Conservation (phyloP, 2,888 invertebrate genomes). For the Coleophora flavipennella region DNA sequence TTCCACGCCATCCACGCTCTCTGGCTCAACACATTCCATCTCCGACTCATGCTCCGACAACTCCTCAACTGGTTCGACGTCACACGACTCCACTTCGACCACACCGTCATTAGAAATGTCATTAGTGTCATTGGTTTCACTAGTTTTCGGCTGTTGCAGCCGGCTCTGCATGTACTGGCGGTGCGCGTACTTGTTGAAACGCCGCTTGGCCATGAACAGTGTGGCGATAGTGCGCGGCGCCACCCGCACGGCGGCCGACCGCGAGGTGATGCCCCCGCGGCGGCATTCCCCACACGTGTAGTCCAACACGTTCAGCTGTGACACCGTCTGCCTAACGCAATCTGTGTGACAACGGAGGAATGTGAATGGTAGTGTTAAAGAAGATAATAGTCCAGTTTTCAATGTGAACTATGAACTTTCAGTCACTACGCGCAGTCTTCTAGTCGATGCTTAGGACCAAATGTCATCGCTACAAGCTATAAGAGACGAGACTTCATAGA, state of each 20-base stretch:
- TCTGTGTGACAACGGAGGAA: no score
- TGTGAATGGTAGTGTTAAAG: no score
- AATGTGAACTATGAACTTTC: no score
- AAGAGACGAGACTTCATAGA: no score
- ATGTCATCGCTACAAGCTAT: no score
- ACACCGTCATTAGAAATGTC: conserved; percentile 11
- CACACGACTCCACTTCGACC: conserved; percentile 10
- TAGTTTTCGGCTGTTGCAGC: conserved; percentile 14
- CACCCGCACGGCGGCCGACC: conserved; percentile 60
- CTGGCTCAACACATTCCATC: conserved; percentile 5
- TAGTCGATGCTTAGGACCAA: no score
- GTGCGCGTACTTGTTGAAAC: conserved; percentile 70
- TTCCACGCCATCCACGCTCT: conserved; percentile 14
- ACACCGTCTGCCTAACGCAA: conserved; percentile 62
- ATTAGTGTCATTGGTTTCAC: conserved; percentile 4
- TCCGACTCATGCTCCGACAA: conserved; percentile 11
- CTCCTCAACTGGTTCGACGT: conserved; percentile 12
- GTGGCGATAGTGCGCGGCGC: conserved; percentile 68
- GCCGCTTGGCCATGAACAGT: conserved; percentile 68
- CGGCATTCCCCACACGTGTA: conserved; percentile 67
- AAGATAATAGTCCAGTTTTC: no score
- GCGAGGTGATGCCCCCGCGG: conserved; percentile 65
- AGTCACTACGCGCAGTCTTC: no score
- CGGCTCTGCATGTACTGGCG: conserved; percentile 56
- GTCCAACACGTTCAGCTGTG: conserved; percentile 55